Evolutionary conservation across 2,888 invertebrate species (phyloP).

Genomic region (Ormyrus thymus): DNA sequence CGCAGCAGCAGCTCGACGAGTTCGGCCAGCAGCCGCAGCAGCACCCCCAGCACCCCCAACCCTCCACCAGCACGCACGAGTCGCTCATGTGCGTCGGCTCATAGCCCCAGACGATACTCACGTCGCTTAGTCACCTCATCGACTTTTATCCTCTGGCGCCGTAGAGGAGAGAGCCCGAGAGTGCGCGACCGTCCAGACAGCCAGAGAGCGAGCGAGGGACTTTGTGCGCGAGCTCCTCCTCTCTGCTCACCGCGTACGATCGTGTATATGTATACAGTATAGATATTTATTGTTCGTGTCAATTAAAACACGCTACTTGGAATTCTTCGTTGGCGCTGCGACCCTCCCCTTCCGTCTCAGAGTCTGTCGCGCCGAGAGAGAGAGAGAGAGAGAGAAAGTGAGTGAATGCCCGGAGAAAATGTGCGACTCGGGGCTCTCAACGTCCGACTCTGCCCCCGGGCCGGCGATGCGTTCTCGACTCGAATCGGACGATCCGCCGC

Average conservation of each 20-base stretch:
- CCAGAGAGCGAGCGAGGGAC: constrained; percentile 8
- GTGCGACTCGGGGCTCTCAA: constrained; percentile 63
- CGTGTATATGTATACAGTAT: constrained; percentile 43
- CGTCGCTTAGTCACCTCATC: constrained; percentile 73
- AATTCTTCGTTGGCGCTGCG: constrained; percentile 50
- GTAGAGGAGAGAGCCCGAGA: constrained; percentile 16
- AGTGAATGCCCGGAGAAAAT: constrained; percentile 7
- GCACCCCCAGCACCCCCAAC: constrained; percentile 62
- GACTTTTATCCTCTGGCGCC: constrained; percentile 72
- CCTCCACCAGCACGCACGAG: constrained; percentile 68
- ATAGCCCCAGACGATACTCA: constrained; percentile 72
- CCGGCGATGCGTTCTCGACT: constrained; percentile 65
- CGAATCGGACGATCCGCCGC: neutral
- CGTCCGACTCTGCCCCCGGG: constrained; percentile 68
- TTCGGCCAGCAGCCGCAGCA: constrained; percentile 62
- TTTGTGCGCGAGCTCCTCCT: neutral
- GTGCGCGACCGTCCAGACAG: constrained; percentile 42
- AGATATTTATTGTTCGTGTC: constrained; percentile 68
- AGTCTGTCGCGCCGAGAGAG: constrained; percentile 12
- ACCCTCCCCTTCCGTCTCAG: constrained; percentile 48
- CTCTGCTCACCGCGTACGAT: neutral
- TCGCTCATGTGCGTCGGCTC: constrained; percentile 73
- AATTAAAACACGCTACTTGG: constrained; percentile 66
- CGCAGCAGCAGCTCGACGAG: constrained; percentile 54
- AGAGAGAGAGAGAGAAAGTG: constrained; percentile 20